Percentiles rank a stretch among this genome's conserved stretches.
phyloP scores from a whole-genome alignment of 2,113 vertebrate genomes.

The Chitala chitala region DNA sequence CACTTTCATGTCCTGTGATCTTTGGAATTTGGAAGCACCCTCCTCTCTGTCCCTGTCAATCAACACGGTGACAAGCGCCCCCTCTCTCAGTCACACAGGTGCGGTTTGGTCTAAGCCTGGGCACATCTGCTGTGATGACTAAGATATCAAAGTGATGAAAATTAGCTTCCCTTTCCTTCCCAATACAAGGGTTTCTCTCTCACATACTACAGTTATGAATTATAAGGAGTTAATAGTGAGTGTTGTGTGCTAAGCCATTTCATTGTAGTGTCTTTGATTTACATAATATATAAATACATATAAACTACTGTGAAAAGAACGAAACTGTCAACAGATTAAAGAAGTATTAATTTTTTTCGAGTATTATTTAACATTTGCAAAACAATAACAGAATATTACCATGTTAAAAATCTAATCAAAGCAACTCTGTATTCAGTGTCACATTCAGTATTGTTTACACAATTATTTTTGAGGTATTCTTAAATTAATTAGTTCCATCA shows the following conservation, averaged over 20 bases:
- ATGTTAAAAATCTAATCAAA: too few relatives aligned
- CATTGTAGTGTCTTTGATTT: too few relatives aligned
- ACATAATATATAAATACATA: too few relatives aligned
- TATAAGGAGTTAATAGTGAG: background rate
- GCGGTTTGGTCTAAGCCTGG: constrained; percentile 28
- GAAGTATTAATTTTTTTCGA: too few relatives aligned
- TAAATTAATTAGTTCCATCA: constrained; percentile 17
- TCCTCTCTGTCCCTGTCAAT: constrained; percentile 55
- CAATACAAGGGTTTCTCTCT: constrained; percentile 19
- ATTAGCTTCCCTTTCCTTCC: constrained; percentile 26
- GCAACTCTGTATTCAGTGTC: too few relatives aligned
- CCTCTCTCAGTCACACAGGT: constrained; percentile 30
- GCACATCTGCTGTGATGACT: constrained; percentile 40
- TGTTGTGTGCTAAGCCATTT: background rate
- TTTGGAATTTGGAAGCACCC: constrained; percentile 24
- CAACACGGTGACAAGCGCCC: constrained; percentile 47
- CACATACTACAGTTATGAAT: constrained; percentile 27
- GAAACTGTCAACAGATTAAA: too few relatives aligned
- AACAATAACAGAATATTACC: too few relatives aligned
- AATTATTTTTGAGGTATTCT: background rate
- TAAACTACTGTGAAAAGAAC: too few relatives aligned
- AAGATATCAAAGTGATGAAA: constrained; percentile 39
- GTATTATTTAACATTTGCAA: too few relatives aligned
- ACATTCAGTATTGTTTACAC: background rate
- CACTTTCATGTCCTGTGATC: constrained; percentile 37